Conservation (phyloP, 2,888 invertebrate species). For the Dromius quadrimaculatus region DNA sequence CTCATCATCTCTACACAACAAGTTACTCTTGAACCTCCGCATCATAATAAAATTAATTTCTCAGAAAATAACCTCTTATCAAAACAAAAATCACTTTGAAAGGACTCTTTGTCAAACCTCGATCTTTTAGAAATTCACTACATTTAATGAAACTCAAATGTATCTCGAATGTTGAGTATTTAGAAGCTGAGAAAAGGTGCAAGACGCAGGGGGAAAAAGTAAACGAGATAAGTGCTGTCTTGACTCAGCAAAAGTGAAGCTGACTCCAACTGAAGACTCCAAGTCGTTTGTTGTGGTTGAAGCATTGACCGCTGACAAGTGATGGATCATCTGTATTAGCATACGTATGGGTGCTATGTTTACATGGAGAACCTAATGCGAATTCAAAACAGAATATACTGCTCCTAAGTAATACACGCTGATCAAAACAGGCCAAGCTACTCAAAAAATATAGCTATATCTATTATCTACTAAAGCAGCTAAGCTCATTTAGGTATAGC, state of each 20-base stretch:
- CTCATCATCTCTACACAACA: too few species aligned
- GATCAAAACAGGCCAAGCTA: too few species aligned
- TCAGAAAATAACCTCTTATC: slow-evolving; percentile 3
- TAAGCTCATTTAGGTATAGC: too few species aligned
- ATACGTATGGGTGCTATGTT: slow-evolving; percentile 7
- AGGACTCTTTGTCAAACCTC: slow-evolving; percentile 1
- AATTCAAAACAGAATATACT: too few species aligned
- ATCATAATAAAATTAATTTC: background rate
- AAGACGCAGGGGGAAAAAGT: background rate
- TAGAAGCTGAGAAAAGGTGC: background rate
- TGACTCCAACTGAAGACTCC: background rate
- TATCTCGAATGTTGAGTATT: background rate
- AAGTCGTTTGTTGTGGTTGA: slow-evolving; percentile 21
- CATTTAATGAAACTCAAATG: slow-evolving; percentile 13
- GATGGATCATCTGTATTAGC: slow-evolving; percentile 37
- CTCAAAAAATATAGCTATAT: too few species aligned
- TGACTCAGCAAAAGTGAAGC: slow-evolving; percentile 33
- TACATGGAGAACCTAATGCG: background rate
- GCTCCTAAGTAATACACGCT: too few species aligned
- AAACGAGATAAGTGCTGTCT: slow-evolving; percentile 33
- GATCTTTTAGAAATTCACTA: slow-evolving; percentile 19
- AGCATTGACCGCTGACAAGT: slow-evolving; percentile 35
- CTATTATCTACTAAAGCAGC: too few species aligned
- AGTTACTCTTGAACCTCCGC: too few species aligned
- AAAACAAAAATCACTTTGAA: slow-evolving; percentile 5